Conservation (phyloP, 2,888 invertebrate species). For the Subacronicta megacephala region DNA sequence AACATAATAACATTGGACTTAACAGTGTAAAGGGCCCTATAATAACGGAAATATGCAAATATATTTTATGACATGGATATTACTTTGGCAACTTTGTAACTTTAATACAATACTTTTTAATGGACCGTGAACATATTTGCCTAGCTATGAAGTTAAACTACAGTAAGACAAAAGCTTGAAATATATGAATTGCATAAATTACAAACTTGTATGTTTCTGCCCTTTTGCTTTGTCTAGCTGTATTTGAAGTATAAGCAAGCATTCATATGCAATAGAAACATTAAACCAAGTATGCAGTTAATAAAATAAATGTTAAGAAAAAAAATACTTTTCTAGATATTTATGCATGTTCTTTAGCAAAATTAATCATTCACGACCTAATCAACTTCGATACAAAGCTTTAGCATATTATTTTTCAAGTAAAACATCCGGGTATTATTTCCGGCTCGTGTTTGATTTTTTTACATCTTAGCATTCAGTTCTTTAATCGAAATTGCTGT, state of each 20-base stretch:
- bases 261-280: neutral
- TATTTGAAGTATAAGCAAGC: too few relatives aligned
- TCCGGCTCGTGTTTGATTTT: neutral
- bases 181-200: slow-evolving; percentile 2
- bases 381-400: neutral
- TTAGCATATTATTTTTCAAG: neutral
- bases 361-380: too few relatives aligned
- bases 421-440: slow-evolving; percentile 1
- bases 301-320: too few relatives aligned
- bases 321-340: too few relatives aligned
- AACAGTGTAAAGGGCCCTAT: slow-evolving; percentile 14
- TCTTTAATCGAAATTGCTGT: neutral
- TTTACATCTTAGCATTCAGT: neutral
- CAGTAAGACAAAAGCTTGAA: neutral
- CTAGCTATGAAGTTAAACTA: slow-evolving; percentile 5
- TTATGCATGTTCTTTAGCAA: too few relatives aligned
- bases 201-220: neutral
- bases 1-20: too few relatives aligned
- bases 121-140: slow-evolving; percentile 4
- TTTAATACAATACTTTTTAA: slow-evolving; percentile 1
- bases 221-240: neutral
- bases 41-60: slow-evolving; percentile 25
- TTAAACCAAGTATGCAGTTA: too few relatives aligned
- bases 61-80: slow-evolving; percentile 10
- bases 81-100: neutral